phyloP scores from a whole-genome alignment of 2,888 invertebrate species.

The Lasioglossum calceatum region DNA sequence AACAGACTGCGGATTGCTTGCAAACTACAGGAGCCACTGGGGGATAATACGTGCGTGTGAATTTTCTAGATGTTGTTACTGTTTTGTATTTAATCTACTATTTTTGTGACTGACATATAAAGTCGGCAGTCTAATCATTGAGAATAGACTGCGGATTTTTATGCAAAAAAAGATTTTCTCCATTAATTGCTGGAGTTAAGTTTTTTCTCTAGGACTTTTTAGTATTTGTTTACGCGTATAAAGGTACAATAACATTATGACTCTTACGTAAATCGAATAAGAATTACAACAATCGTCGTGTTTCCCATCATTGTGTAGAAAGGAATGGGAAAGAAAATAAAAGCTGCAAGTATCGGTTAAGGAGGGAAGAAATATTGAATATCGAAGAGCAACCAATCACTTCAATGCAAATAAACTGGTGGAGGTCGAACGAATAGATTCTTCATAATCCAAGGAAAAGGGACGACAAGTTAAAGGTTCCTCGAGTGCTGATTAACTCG shows the following conservation, averaged over 20 bases:
- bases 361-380: background rate
- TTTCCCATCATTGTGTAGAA: background rate
- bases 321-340: background rate
- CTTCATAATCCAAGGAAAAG: conserved; percentile 74
- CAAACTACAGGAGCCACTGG: background rate
- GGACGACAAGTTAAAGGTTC: conserved; percentile 77
- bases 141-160: no score
- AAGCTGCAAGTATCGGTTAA: background rate
- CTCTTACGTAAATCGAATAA: background rate
- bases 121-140: no score
- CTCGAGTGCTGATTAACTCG: conserved; percentile 47
- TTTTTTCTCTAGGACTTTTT: background rate
- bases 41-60: no score
- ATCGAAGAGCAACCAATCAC: background rate
- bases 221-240: background rate
- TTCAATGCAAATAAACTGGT: conserved; percentile 31
- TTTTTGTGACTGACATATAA: no score
- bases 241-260: background rate
- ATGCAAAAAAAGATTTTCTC: no score
- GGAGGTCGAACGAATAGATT: conserved; percentile 33
- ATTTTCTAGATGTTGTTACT: no score
- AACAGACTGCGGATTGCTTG: background rate
- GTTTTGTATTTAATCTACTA: no score
- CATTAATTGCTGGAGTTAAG: background rate
- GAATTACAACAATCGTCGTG: background rate